Conservation (phyloP, 1,140 invertebrate species). For the Nautilus pompilius region DNA sequence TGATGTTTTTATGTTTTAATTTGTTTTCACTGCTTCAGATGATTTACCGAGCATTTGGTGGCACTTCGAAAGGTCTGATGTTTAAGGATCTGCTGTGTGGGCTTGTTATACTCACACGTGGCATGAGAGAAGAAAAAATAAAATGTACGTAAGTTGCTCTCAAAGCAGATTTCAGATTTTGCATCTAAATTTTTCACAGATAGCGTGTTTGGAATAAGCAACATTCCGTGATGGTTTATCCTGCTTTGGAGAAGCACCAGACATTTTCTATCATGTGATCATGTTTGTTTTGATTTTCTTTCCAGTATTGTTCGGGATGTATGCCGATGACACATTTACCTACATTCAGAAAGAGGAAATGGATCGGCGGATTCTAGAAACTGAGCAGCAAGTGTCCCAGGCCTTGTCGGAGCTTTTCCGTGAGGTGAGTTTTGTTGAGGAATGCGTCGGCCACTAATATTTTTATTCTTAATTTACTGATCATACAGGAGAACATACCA, state of each 20-base stretch:
- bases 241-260: too few species aligned
- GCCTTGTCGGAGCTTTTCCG: conserved; percentile 57
- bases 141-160: conserved; percentile 78
- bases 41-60: conserved; percentile 78
- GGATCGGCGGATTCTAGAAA: conserved; percentile 64
- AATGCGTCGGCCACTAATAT: too few species aligned
- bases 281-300: conserved; percentile 27
- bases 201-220: too few species aligned
- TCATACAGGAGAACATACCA: too few species aligned
- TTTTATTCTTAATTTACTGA: too few species aligned
- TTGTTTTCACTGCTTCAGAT: conserved; percentile 54
- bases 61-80: conserved; percentile 72
- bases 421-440: conserved; percentile 56
- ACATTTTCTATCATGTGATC: too few species aligned
- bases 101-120: conserved; percentile 78
- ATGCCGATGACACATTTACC: conserved; percentile 75
- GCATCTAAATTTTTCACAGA: too few species aligned
- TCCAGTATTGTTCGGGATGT: conserved; percentile 81
- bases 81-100: conserved; percentile 81
- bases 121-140: conserved; percentile 78
- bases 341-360: conserved; percentile 75
- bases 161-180: too few species aligned
- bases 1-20: background rate
- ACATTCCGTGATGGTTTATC: too few species aligned
- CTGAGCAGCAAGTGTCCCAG: conserved; percentile 59